phyloP scores from a whole-genome alignment of 2,113 vertebrate genomes.

The Oreochromis tanganicae region DNA sequence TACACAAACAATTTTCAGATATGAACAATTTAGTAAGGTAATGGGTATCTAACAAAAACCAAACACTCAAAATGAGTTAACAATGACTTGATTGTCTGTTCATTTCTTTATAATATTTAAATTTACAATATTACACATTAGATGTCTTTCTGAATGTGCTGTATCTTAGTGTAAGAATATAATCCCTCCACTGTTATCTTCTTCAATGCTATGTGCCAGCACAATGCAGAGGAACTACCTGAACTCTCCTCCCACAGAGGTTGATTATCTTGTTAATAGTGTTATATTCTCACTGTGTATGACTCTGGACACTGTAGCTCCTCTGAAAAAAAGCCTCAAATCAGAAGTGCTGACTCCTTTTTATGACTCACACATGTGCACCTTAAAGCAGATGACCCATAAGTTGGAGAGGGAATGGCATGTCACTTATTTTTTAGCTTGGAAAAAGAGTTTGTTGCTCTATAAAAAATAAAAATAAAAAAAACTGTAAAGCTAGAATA shows the following conservation, averaged over 20 bases:
- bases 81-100: background rate
- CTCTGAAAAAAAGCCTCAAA: background rate
- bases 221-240: background rate
- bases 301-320: background rate
- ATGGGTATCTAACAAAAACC: background rate
- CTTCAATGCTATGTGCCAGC: background rate
- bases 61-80: background rate
- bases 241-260: background rate
- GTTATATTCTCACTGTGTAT: background rate
- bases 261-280: background rate
- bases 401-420: background rate
- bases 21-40: background rate
- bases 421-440: background rate
- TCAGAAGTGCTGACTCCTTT: background rate
- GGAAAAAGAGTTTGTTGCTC: background rate
- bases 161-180: background rate
- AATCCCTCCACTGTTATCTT: background rate
- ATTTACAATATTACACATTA: background rate
- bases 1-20: background rate
- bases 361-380: background rate
- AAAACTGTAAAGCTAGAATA: background rate
- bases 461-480: background rate
- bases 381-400: background rate
- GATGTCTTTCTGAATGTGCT: background rate
- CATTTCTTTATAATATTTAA: background rate